Conservation (phyloP, 2,888 invertebrate species). For the Lasioglossum lativentre region DNA sequence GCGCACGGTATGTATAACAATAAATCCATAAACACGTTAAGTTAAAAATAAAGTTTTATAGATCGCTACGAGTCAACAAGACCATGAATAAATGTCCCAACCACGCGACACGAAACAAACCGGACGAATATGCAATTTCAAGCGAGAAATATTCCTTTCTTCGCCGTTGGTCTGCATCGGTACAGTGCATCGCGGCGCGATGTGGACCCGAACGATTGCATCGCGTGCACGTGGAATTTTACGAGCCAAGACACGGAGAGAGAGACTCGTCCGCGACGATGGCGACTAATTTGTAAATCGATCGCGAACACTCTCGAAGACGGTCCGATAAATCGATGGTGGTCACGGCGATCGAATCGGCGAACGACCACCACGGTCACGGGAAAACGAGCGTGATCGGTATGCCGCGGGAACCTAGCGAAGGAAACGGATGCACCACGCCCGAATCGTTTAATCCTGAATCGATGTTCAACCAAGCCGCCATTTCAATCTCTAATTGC, state of each 20-base stretch:
- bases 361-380: constrained; percentile 16
- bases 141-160: not conserved
- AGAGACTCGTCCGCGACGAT: not conserved
- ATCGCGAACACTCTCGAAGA: constrained; percentile 6
- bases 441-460: constrained; percentile 70
- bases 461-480: constrained; percentile 68
- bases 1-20: not conserved
- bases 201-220: not conserved
- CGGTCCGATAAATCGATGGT: not conserved
- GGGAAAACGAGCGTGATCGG: constrained; percentile 50
- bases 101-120: not conserved
- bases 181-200: not conserved
- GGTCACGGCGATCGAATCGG: not conserved
- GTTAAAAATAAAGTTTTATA: not conserved
- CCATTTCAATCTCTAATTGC: constrained; percentile 73
- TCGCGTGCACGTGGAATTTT: not conserved
- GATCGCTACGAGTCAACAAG: not conserved
- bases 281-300: not conserved
- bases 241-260: not conserved
- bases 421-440: constrained; percentile 75
- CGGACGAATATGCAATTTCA: not conserved
- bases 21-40: not conserved
- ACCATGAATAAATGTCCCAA: not conserved
- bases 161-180: not conserved
- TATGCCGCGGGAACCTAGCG: constrained; percentile 47